These are phyloP conservation scores for Pammene aurita DNA, from an alignment of 2,888 invertebrate species.

Conservation along the genomic window DNA sequence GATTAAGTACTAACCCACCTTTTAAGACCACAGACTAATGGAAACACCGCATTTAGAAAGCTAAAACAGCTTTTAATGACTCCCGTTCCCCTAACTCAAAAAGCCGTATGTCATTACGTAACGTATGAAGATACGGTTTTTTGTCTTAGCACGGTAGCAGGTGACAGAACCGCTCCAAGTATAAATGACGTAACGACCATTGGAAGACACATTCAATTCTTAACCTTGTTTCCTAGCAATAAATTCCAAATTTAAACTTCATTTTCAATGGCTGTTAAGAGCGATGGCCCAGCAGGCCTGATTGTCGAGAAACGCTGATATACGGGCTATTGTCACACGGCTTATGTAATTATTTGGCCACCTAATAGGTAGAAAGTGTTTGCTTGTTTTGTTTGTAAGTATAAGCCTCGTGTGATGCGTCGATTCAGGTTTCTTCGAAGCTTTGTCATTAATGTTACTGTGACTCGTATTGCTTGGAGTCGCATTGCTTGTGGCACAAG, in stretches of 20 bases:
- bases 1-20: neutral
- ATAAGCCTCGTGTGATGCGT: constrained; percentile 12
- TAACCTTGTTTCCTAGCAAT: too few species aligned
- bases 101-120: constrained; percentile 7
- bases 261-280: neutral
- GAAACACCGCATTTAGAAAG: constrained; percentile 23
- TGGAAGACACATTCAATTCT: too few species aligned
- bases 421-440: constrained; percentile 3
- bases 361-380: constrained; percentile 30
- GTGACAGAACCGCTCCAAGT: neutral
- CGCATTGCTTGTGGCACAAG: neutral
- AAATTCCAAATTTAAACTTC: too few species aligned
- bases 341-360: constrained; percentile 31
- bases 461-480: neutral
- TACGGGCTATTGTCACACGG: constrained; percentile 21
- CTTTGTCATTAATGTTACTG: neutral
- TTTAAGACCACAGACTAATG: constrained; percentile 6
- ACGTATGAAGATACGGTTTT: constrained; percentile 7
- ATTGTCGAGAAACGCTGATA: constrained; percentile 23
- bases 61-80: constrained; percentile 16
- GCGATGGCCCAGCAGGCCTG: neutral
- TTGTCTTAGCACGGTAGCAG: constrained; percentile 5
- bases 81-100: constrained; percentile 5
- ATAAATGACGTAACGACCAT: too few species aligned
- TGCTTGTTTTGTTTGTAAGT: constrained; percentile 18